Percentiles rank a stretch among this genome's conserved stretches.
Evolutionary conservation across 2,888 invertebrate species (phyloP).

Genomic region (Tinea semifulvella): DNA sequence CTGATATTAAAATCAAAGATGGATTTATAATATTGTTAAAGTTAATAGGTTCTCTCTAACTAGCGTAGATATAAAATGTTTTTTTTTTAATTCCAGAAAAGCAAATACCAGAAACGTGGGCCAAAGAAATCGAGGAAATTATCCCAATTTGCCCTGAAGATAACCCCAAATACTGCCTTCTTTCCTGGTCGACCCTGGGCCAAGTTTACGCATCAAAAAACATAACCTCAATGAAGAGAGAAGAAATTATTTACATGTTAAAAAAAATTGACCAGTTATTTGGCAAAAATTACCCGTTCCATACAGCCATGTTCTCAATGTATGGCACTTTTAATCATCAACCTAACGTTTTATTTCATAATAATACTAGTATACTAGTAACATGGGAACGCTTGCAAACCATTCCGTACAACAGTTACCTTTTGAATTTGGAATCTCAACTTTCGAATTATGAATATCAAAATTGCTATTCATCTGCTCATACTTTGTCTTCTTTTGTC

Average conservation of each 20-base stretch:
- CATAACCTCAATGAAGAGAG: conserved; percentile 59
- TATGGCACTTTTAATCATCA: conserved; percentile 74
- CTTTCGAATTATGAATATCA: conserved; percentile 27
- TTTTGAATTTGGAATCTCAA: conserved; percentile 44
- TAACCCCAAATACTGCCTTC: conserved; percentile 60
- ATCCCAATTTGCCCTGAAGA: conserved; percentile 68
- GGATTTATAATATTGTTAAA: too few relatives aligned
- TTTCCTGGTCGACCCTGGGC: conserved; percentile 75
- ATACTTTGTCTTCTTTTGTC: conserved; percentile 8
- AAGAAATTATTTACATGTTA: conserved; percentile 77
- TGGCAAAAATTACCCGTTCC: conserved; percentile 65
- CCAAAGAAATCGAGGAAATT: conserved; percentile 40
- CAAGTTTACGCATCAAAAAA: conserved; percentile 72
- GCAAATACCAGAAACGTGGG: conserved; percentile 54
- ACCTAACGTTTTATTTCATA: conserved; percentile 72
- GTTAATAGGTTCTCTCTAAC: too few relatives aligned
- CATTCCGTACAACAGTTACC: conserved; percentile 35
- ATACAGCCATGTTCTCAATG: conserved; percentile 72
- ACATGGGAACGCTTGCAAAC: conserved; percentile 33
- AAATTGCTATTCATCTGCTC: conserved; percentile 30
- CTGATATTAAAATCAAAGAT: too few relatives aligned
- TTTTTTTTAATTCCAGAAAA: too few relatives aligned
- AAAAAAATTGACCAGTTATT: conserved; percentile 75
- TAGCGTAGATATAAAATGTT: too few relatives aligned
- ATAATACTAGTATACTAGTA: conserved; percentile 50